A percentile compares a stretch with the other conserved stretches of the same genome.
Conservation (phyloP, 1,140 invertebrate species). For the Lordiphosa stackelbergi region DNA sequence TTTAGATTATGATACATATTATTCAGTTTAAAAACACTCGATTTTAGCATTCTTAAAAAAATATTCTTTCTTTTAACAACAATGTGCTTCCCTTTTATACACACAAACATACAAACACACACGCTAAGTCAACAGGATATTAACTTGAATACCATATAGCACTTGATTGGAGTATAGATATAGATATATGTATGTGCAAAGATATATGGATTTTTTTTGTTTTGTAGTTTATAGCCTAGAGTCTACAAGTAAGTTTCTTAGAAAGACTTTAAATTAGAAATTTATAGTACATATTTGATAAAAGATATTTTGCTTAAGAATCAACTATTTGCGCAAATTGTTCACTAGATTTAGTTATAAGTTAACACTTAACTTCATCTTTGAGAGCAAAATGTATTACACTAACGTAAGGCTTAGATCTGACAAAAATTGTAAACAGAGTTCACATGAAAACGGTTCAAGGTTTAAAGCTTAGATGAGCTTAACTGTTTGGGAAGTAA, state of each 20-base stretch:
- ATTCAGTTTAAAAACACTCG: slow-evolving; percentile 1
- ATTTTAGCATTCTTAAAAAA: slow-evolving; percentile 32
- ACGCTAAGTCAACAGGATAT: slow-evolving; percentile 40
- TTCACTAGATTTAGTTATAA: slow-evolving; percentile 14
- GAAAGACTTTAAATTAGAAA: slow-evolving; percentile 18
- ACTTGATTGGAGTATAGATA: slow-evolving; percentile 52
- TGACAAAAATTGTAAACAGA: too few relatives aligned
- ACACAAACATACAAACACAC: slow-evolving; percentile 23
- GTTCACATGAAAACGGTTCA: too few relatives aligned
- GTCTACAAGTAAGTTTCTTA: too few relatives aligned
- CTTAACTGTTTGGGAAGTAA: too few relatives aligned
- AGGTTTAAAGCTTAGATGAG: too few relatives aligned
- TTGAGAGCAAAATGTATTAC: too few relatives aligned
- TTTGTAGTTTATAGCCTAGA: too few relatives aligned
- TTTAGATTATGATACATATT: slow-evolving; percentile 2
- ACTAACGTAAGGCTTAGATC: too few relatives aligned
- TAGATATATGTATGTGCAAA: slow-evolving; percentile 15
- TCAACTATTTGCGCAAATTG: slow-evolving; percentile 28
- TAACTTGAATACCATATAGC: slow-evolving; percentile 47
- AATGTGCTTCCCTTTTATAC: slow-evolving; percentile 7
- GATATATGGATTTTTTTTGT: slow-evolving; percentile 7
- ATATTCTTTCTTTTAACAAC: slow-evolving; percentile 23
- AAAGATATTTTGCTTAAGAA: slow-evolving; percentile 26
- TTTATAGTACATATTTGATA: slow-evolving; percentile 22
- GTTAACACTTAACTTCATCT: too few relatives aligned